Conservation (phyloP, 2,113 vertebrate species). For the Dicrurus megarhynchus region DNA sequence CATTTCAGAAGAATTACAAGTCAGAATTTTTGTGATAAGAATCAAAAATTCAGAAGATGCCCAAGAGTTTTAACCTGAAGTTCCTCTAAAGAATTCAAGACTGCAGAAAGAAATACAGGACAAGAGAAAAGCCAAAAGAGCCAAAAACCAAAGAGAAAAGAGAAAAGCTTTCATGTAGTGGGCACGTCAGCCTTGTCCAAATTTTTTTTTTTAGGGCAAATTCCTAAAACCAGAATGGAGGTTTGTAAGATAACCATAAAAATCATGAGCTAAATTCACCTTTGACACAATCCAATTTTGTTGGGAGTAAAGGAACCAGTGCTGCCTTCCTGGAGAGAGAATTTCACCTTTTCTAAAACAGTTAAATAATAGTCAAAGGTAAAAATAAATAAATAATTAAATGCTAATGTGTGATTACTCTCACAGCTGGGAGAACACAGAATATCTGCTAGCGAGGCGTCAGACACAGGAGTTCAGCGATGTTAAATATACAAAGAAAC, state of each 20-base stretch:
- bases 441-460: not conserved
- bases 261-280: not conserved
- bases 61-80: not conserved
- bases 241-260: not conserved
- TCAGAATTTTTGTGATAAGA: not conserved
- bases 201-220: not conserved
- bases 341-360: not conserved
- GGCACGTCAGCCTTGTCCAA: not conserved
- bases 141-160: too few relatives aligned
- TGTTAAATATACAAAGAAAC: slow-evolving; percentile 15
- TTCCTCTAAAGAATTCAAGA: not conserved
- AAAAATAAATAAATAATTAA: not conserved
- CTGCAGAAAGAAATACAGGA: not conserved
- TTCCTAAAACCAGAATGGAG: not conserved
- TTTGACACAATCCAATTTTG: not conserved
- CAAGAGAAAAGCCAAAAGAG: not conserved
- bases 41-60: not conserved
- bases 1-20: not conserved
- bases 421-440: not conserved
- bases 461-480: not conserved
- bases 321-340: not conserved
- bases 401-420: not conserved
- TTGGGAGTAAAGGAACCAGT: not conserved
- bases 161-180: not conserved
- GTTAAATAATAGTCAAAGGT: not conserved